phyloP scores from a whole-genome alignment of 1,140 invertebrate species.

The Anoplolepis gracilipes region DNA sequence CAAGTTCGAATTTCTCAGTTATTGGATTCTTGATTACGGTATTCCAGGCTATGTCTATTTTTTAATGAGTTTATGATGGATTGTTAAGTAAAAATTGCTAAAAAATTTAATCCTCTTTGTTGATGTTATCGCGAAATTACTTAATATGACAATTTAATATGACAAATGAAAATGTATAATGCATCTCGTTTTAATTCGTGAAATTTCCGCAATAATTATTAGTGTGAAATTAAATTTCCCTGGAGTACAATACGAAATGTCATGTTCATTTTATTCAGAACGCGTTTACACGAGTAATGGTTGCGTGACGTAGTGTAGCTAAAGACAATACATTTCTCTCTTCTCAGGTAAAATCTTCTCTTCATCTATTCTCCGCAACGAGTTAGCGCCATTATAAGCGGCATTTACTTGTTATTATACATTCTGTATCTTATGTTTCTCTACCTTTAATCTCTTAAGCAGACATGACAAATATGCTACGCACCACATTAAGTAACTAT shows the following conservation, averaged over 20 bases:
- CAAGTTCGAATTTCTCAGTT: neutral
- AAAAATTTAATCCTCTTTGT: neutral
- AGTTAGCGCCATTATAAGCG: conserved; percentile 44
- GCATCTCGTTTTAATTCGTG: neutral
- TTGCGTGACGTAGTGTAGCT: conserved; percentile 16
- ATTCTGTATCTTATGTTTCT: conserved; percentile 41
- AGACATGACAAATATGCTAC: conserved; percentile 36
- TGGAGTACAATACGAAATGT: conserved; percentile 35
- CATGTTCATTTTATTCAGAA: conserved; percentile 31
- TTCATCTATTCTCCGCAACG: conserved; percentile 42
- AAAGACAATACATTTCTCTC: conserved; percentile 47
- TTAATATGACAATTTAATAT: neutral
- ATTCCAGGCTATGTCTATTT: neutral
- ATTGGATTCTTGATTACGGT: conserved; percentile 13
- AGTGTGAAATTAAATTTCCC: neutral
- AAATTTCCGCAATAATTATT: neutral
- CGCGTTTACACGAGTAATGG: conserved; percentile 25
- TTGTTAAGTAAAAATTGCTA: neutral
- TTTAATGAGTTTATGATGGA: neutral
- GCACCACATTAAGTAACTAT: neutral
- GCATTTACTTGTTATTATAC: conserved; percentile 51
- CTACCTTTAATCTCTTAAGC: conserved; percentile 43
- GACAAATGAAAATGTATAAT: neutral
- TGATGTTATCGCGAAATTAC: conserved; percentile 8
- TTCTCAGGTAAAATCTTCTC: conserved; percentile 38